phyloP scores from a whole-genome alignment of 2,113 vertebrate genomes.

The Cyprinodon variegatus region DNA sequence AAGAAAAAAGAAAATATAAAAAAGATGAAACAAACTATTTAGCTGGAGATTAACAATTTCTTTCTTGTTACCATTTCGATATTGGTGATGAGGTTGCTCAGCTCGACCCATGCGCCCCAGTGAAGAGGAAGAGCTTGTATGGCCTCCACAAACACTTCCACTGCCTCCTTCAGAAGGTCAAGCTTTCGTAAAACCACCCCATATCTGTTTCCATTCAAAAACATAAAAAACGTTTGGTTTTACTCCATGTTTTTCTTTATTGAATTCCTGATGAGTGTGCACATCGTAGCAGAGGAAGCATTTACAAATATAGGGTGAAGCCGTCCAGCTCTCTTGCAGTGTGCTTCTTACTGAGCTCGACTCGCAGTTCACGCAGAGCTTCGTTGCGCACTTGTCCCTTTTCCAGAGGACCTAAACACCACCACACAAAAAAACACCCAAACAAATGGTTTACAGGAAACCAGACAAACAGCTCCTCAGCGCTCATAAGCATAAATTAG shows the following conservation, averaged over 20 bases:
- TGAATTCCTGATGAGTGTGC: background rate
- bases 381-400: conserved; percentile 98
- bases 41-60: background rate
- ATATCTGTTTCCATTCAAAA: conserved; percentile 79
- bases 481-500: background rate
- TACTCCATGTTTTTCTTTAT: background rate
- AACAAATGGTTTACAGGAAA: background rate
- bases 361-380: conserved; percentile 91
- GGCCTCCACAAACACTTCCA: conserved; percentile 95
- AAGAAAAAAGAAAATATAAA: conserved; percentile 2
- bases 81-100: conserved; percentile 97
- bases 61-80: conserved; percentile 91
- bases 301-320: conserved; percentile 95
- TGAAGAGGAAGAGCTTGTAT: conserved; percentile 93
- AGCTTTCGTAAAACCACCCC: conserved; percentile 96
- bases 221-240: background rate
- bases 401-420: conserved; percentile 88
- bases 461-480: background rate
- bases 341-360: conserved; percentile 97
- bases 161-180: conserved; percentile 94
- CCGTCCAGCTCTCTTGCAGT: conserved; percentile 92
- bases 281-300: conserved; percentile 3
- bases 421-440: background rate
- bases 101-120: conserved; percentile 97
- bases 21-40: background rate